These are phyloP conservation scores for Spheniscus mendiculus DNA, from an alignment of 2,113 vertebrate species.

Conservation along the genomic window DNA sequence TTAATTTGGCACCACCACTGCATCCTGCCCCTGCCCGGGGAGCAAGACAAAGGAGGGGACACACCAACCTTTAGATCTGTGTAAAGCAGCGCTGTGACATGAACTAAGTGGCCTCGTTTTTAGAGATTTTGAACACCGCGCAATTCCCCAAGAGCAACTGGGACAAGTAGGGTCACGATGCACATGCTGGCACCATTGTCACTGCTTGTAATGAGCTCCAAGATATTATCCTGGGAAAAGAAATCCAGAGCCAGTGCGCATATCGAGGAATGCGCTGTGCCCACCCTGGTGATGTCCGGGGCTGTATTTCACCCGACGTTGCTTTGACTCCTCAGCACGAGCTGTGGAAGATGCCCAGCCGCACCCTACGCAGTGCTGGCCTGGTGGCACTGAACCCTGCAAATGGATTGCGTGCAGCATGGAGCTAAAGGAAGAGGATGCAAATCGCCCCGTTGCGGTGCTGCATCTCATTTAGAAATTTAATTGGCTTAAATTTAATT, in stretches of 20 bases:
- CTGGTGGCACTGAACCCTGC: background rate
- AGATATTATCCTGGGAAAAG: background rate
- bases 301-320: accelerated
- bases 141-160: background rate
- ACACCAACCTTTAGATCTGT: no score
- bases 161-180: background rate
- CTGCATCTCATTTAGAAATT: background rate
- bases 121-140: background rate
- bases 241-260: accelerated
- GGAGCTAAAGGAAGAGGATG: background rate
- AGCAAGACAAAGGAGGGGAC: background rate
- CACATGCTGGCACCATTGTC: background rate
- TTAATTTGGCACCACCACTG: background rate
- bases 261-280: background rate
- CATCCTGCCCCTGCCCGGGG: background rate
- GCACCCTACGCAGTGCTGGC: background rate
- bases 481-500: background rate
- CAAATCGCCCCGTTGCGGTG: accelerated
- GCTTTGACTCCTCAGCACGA: background rate
- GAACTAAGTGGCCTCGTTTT: background rate
- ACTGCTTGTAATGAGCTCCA: background rate
- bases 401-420: background rate
- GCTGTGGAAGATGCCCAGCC: background rate
- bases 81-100: background rate
- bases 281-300: background rate